Conservation (phyloP, 2,888 invertebrate species). For the Cephus spinipes region DNA sequence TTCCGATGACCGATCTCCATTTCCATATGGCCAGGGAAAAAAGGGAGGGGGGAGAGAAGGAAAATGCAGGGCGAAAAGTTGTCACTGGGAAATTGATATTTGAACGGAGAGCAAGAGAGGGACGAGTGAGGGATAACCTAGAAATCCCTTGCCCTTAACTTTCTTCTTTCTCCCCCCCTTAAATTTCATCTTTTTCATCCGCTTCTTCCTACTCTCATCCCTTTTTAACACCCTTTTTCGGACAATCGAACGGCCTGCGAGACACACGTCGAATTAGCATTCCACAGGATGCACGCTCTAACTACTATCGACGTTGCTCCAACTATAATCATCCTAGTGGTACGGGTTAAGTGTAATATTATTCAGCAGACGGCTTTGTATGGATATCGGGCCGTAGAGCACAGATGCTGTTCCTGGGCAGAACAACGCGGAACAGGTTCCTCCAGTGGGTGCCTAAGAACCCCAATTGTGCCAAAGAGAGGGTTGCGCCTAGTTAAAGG, state of each 20-base stretch:
- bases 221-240: slow-evolving; percentile 1
- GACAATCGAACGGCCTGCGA: slow-evolving; percentile 12
- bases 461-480: slow-evolving; percentile 26
- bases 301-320: slow-evolving; percentile 66
- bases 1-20: slow-evolving; percentile 63
- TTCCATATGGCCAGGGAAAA: slow-evolving; percentile 54
- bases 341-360: slow-evolving; percentile 66
- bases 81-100: slow-evolving; percentile 61
- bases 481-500: background rate
- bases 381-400: slow-evolving; percentile 61
- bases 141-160: background rate
- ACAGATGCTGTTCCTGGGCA: slow-evolving; percentile 57
- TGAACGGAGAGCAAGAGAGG: slow-evolving; percentile 39
- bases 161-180: too few species aligned
- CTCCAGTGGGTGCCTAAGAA: slow-evolving; percentile 58
- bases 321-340: slow-evolving; percentile 65
- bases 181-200: background rate
- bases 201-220: background rate
- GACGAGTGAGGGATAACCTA: slow-evolving; percentile 10
- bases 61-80: slow-evolving; percentile 47
- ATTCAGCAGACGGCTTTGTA: slow-evolving; percentile 66
- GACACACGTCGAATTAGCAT: slow-evolving; percentile 60
- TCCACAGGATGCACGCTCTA: slow-evolving; percentile 67
- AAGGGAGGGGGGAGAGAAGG: slow-evolving; percentile 32
- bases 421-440: slow-evolving; percentile 24